Conservation (phyloP, 1,140 invertebrate genomes). For the Nasonia longicornis region DNA sequence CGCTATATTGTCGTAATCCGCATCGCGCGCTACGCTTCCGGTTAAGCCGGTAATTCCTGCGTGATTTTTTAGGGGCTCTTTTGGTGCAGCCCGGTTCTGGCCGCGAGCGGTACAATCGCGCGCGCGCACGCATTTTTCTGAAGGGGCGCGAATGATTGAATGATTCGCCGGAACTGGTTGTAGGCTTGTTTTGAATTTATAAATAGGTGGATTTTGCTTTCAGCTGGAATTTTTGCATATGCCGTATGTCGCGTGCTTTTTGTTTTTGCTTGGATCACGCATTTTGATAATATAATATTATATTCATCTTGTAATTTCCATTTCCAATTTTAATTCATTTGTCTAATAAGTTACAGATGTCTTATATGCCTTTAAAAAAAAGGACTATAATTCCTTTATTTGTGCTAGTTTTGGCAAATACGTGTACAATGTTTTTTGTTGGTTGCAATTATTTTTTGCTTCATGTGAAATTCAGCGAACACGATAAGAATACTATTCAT, state of each 20-base stretch:
- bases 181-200: conserved; percentile 13
- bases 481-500: too few relatives aligned
- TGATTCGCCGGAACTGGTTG: neutral
- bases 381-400: too few relatives aligned
- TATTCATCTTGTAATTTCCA: too few relatives aligned
- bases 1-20: neutral
- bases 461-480: too few relatives aligned
- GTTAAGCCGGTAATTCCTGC: conserved; percentile 48
- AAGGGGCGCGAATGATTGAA: neutral
- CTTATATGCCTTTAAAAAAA: too few relatives aligned
- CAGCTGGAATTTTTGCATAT: neutral
- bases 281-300: too few relatives aligned
- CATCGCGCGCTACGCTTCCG: conserved; percentile 50
- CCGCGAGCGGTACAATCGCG: conserved; percentile 29
- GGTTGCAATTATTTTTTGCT: too few relatives aligned
- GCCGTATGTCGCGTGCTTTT: neutral
- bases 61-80: conserved; percentile 37
- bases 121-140: neutral
- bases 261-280: too few relatives aligned
- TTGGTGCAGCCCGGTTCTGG: neutral
- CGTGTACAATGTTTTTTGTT: too few relatives aligned
- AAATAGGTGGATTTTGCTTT: neutral
- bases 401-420: too few relatives aligned
- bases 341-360: too few relatives aligned
- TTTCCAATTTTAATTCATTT: too few relatives aligned